Conservation (phyloP, 2,113 vertebrate genomes). For the Clinocottus analis region DNA sequence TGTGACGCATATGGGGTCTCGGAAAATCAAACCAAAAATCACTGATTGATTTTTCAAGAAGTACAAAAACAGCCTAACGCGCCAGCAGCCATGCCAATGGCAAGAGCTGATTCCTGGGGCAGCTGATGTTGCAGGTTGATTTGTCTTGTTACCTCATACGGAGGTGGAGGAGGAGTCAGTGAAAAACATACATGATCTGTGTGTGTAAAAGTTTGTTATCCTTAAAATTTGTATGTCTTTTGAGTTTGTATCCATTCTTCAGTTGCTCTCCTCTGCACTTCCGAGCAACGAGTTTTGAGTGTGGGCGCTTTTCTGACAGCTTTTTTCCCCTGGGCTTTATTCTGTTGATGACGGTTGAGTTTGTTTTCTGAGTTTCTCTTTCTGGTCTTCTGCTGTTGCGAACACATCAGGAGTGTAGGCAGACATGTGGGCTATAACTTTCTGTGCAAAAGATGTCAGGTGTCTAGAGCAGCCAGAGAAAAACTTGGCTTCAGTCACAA, state of each 20-base stretch:
- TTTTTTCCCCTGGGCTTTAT: constrained; percentile 42
- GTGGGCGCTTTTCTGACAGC: constrained; percentile 55
- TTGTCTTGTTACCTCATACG: constrained; percentile 44
- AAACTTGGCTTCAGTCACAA: neutral
- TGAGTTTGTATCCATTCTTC: constrained; percentile 32
- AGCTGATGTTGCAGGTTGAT: constrained; percentile 29
- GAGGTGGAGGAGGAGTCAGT: constrained; percentile 25
- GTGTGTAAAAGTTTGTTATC: constrained; percentile 31
- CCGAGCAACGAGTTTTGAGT: constrained; percentile 39
- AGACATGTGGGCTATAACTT: constrained; percentile 21
- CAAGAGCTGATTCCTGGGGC: constrained; percentile 48
- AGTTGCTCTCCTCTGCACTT: constrained; percentile 28
- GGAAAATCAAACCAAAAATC: constrained; percentile 30
- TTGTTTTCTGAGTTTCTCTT: constrained; percentile 37
- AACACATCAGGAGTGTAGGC: constrained; percentile 40
- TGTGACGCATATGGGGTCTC: constrained; percentile 11
- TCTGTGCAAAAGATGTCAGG: constrained; percentile 26
- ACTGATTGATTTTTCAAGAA: constrained; percentile 28
- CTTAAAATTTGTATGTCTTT: neutral
- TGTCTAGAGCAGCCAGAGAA: constrained; percentile 3
- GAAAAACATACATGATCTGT: constrained; percentile 27
- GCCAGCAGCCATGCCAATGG: constrained; percentile 46
- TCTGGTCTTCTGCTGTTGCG: constrained; percentile 20
- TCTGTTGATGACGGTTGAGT: constrained; percentile 49
- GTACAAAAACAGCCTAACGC: constrained; percentile 38